Evolutionary conservation across 2,113 vertebrate species (phyloP), one percentile per base, ranked within the genome.

Genomic region (Paramisgurnus dabryanus): DNA sequence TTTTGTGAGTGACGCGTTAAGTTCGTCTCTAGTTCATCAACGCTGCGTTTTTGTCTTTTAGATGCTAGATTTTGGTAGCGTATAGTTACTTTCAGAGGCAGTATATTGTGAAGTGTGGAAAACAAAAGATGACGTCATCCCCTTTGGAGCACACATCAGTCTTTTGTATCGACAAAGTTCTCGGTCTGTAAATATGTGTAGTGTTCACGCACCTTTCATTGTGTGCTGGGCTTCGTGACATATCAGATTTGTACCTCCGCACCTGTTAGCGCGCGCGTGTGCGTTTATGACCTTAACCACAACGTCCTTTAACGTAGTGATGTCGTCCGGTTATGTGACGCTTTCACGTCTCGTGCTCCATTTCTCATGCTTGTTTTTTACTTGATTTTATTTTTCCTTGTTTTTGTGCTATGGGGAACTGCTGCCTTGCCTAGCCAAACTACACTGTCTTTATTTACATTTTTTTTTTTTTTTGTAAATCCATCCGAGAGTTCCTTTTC

Each of bases 231-330:
- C 71, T 58, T 82, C 53, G 40, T 69, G 76, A 82, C 85, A 82
- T 84, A 84, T 86, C 85, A 82, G 85, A 79, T 77, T 61, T 81
- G 66, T 66, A 80, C 61, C 50, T 80, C 68, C 68, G 67, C 82
- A 79, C 67, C 86, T 89, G 86, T 84, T 22, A 22, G 87, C 79
- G 67, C 80, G 87, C 88, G 83, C 87, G 84, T 85, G 88, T 9
- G 71, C 49, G 64, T 64, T 77, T 47, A 41, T 82, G 70, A 82
- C 66, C 60, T 71, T 53, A 47, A 85, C 53, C 43, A 80, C 80
- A 58, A 72, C 66, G 77, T 66, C 69, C 79, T 81, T 15, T n/a
- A 73, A 71, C 50, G 68, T 73, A 55, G 50, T 79, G 76, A 76
- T 71, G 84, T 87, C 83, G 58, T 75, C 86, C 58, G 68, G 77